Evolutionary conservation across 1,140 invertebrate genomes (phyloP).

Genomic region (Trachelipus rathkii): DNA sequence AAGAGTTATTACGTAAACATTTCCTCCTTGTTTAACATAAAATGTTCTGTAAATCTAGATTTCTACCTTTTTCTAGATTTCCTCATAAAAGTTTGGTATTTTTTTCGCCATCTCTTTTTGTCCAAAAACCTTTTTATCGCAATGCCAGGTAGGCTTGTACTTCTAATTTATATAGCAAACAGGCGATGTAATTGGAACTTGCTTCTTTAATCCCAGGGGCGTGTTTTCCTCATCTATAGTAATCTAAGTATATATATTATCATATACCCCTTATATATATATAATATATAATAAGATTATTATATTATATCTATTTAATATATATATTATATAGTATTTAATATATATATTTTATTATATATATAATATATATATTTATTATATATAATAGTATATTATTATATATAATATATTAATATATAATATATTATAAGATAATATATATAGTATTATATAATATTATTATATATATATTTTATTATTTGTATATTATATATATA

Average conservation of each 20-base stretch:
- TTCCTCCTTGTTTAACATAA: not conserved
- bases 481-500: too few species aligned
- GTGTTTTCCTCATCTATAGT: not conserved
- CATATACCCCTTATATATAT: conserved; percentile 12
- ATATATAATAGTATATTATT: too few species aligned
- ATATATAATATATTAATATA: too few species aligned
- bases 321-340: too few species aligned
- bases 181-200: not conserved
- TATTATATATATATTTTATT: too few species aligned
- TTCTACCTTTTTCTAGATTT: not conserved
- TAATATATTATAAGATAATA: too few species aligned
- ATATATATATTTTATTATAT: too few species aligned
- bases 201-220: not conserved
- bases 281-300: conserved; percentile 4
- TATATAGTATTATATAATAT: too few species aligned
- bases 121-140: not conserved
- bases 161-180: not conserved
- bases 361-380: too few species aligned
- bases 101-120: not conserved
- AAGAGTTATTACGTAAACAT: not conserved
- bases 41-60: conserved; percentile 1
- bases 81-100: not conserved
- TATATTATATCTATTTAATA: too few species aligned
- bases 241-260: not conserved
- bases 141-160: not conserved